Evolutionary conservation across 53 echinoderm and acorn worm species (phyloP).

Genomic region (Temnopleurus reevesii): DNA sequence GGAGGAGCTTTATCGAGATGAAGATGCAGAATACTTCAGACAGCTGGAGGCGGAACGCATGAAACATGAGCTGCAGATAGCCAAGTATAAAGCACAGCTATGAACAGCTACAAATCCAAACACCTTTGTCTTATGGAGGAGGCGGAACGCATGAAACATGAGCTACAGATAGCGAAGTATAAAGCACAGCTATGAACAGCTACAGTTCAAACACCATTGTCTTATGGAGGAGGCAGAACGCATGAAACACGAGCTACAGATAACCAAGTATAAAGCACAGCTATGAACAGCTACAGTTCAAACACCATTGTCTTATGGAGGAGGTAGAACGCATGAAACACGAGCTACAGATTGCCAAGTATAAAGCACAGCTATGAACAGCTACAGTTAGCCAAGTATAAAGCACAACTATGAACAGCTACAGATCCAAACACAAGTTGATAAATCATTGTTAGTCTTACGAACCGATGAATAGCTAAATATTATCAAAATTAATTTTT

Average conservation of each 20-base stretch:
- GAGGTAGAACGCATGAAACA: conserved; percentile 86
- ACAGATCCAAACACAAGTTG: too few relatives aligned
- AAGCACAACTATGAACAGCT: conserved; percentile 60
- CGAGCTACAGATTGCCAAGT: conserved; percentile 74
- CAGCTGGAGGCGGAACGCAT: conserved; percentile 89
- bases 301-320: too few relatives aligned
- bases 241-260: conserved; percentile 72
- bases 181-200: conserved; percentile 71
- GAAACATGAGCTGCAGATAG: conserved; percentile 73
- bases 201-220: too few relatives aligned
- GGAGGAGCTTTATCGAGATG: conserved; percentile 85
- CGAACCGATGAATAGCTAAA: too few relatives aligned
- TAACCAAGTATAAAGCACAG: conserved; percentile 82
- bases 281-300: too few relatives aligned
- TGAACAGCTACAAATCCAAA: too few relatives aligned
- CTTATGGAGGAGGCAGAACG: conserved; percentile 90
- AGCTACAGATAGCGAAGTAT: conserved; percentile 78
- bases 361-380: conserved; percentile 75
- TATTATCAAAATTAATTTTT: too few relatives aligned
- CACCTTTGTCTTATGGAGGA: too few relatives aligned
- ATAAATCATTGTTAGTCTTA: too few relatives aligned
- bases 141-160: conserved; percentile 81
- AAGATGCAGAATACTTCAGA: conserved; percentile 89
- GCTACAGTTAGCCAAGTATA: conserved; percentile 77
- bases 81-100: conserved; percentile 79